A percentile compares a stretch with the other conserved stretches of the same genome.
Conservation (phyloP, 2,113 vertebrate species). For the Hydrochoerus hydrochaeris region DNA sequence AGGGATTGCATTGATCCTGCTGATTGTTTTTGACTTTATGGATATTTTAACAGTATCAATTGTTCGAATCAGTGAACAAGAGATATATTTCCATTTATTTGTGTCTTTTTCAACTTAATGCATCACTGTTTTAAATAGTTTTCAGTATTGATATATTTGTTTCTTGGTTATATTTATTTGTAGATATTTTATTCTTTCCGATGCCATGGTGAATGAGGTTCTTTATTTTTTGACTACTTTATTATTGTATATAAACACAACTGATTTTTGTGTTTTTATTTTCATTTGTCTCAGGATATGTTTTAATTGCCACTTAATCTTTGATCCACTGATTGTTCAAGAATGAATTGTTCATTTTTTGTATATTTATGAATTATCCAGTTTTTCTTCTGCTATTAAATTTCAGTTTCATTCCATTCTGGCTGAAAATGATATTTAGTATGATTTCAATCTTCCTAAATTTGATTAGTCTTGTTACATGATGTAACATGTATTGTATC, state of each 20-base stretch:
- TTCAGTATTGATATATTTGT: not conserved
- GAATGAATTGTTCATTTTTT: not conserved
- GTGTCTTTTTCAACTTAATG: not conserved
- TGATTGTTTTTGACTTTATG: not conserved
- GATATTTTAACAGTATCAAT: not conserved
- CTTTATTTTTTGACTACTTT: not conserved
- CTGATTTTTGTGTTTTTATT: not conserved
- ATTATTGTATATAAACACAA: not conserved
- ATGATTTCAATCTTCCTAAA: not conserved
- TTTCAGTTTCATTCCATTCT: no score
- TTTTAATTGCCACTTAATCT: not conserved
- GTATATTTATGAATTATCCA: not conserved
- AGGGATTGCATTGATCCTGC: not conserved
- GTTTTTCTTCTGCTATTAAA: not conserved
- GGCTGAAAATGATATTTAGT: no score
- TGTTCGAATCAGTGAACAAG: not conserved
- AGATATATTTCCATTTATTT: not conserved
- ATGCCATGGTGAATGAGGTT: not conserved
- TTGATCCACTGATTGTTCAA: not conserved
- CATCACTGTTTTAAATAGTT: not conserved
- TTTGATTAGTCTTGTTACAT: not conserved
- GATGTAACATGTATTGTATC: not conserved
- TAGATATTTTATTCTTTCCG: not conserved
- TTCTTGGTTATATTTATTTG: not conserved
- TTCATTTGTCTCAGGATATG: not conserved